Evolutionary conservation across 1,140 invertebrate species (phyloP), one percentile per base, ranked within the genome.

Genomic region (Philopotamus ludificatus): DNA sequence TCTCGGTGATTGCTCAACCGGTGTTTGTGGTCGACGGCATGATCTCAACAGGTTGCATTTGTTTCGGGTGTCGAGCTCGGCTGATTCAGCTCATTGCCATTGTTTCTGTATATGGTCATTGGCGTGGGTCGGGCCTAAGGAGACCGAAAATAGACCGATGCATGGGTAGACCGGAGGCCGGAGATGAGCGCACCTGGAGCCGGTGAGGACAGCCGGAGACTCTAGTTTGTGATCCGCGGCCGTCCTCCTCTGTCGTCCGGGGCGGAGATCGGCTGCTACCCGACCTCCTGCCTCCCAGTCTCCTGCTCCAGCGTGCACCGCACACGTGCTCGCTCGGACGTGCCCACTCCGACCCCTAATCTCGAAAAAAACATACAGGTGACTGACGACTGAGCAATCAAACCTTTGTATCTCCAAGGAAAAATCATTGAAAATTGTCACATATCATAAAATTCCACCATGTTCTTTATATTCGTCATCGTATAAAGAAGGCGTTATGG

Each of bases 81-180:
- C n/a, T n/a, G 58, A 54, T 53, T 49, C 58, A 28, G 67, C 68
- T 70, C 68, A 57, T 59, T 66, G 68, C 64, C 68, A 70, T 70
- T 70, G 68, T 70, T 65, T 70, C 63, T 60, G 51, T 66, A 67
- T 49, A 63, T 34, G 63, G 63, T 22, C 47, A 65, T 61, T 45
- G 55, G 68, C 68, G 68, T 70, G 64, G 68, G 68, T 58, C 53
- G 55, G 53, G 28, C 25, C 45, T 41, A 62, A 50, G 53, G 60
- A 42, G 58, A 70, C 68, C 67, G 58, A 69, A 65, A 69, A 65
- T 65, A 65, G 67, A 63, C 63, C 28, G 63, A 39, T 63, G 67
- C 55, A 55, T 62, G 65, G 50, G 65, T 41, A 60, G 66, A 44
- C 26, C 23, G 34, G 26, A 39, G 53, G 16, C 21, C 10, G 18